A percentile compares a stretch with the other conserved stretches of the same genome.
phyloP scores from a whole-genome alignment of 2,888 invertebrate species.

The Crioceris asparagi region DNA sequence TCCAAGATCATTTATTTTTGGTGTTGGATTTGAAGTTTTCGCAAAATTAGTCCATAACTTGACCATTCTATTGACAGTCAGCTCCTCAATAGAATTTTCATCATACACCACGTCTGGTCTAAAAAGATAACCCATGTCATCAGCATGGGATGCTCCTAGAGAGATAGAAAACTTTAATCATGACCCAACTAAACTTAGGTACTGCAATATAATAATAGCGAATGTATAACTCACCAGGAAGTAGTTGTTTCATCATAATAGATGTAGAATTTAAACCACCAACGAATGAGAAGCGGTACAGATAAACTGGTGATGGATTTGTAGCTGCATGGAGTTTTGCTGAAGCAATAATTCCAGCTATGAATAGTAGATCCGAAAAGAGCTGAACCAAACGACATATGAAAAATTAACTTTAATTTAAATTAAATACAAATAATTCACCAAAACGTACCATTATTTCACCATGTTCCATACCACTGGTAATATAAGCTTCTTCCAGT shows the following conservation, averaged over 20 bases:
- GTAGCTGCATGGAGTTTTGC: conserved; percentile 6
- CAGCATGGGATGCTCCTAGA: conserved; percentile 23
- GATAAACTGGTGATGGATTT: conserved; percentile 10
- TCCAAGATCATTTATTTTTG: conserved; percentile 11
- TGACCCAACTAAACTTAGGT: background rate
- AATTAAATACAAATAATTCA: too few species aligned
- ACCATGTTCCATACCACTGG: too few species aligned
- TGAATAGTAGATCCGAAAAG: conserved; percentile 6
- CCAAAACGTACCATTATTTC: too few species aligned
- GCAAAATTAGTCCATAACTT: conserved; percentile 15
- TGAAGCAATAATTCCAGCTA: conserved; percentile 9
- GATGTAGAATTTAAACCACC: conserved; percentile 11
- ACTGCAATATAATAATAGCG: background rate
- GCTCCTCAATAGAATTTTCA: too few species aligned
- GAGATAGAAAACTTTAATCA: conserved; percentile 2
- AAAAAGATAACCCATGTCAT: conserved; percentile 21
- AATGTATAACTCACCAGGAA: too few species aligned
- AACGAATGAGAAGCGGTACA: conserved; percentile 10
- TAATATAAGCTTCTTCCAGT: too few species aligned
- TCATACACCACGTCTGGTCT: conserved; percentile 3
- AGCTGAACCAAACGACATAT: too few species aligned
- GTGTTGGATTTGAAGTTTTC: conserved; percentile 12
- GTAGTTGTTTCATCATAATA: too few species aligned
- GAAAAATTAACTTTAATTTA: too few species aligned
- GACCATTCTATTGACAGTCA: conserved; percentile 11